Conservation (phyloP, 2,888 invertebrate genomes). For the Smittia aterrima region DNA sequence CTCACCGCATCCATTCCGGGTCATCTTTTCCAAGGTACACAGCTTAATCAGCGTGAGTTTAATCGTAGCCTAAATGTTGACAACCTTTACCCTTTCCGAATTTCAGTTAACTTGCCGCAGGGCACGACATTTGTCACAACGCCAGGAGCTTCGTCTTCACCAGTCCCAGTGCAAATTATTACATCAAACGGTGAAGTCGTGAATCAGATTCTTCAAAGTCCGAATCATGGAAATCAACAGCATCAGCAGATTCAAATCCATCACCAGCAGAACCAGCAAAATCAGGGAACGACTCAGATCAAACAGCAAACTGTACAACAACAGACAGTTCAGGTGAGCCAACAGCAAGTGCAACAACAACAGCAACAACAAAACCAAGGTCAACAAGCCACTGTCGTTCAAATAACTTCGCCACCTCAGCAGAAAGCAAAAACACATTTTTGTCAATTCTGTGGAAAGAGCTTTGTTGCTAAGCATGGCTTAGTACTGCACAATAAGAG, state of each 20-base stretch:
- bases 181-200: conserved; percentile 55
- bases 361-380: conserved; percentile 43
- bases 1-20: conserved; percentile 74
- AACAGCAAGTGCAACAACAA: conserved; percentile 50
- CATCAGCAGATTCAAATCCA: conserved; percentile 48
- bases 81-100: background rate
- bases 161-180: conserved; percentile 55
- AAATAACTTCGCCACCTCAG: conserved; percentile 40
- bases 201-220: conserved; percentile 49
- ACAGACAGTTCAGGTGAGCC: conserved; percentile 42
- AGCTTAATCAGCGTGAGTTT: conserved; percentile 32
- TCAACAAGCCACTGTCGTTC: conserved; percentile 37
- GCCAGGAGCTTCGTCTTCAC: conserved; percentile 52
- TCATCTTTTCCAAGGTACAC: conserved; percentile 55
- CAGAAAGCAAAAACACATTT: conserved; percentile 71
- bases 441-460: conserved; percentile 76
- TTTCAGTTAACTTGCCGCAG: conserved; percentile 32
- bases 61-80: background rate
- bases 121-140: conserved; percentile 50
- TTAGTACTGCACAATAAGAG: conserved; percentile 74
- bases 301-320: conserved; percentile 43
- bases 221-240: conserved; percentile 49
- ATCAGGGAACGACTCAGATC: conserved; percentile 45
- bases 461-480: conserved; percentile 80
- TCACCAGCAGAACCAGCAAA: conserved; percentile 45